These are phyloP conservation scores for Stenchaetothrips biformis DNA, from an alignment of 2,888 invertebrate genomes.

Conservation along the genomic window DNA sequence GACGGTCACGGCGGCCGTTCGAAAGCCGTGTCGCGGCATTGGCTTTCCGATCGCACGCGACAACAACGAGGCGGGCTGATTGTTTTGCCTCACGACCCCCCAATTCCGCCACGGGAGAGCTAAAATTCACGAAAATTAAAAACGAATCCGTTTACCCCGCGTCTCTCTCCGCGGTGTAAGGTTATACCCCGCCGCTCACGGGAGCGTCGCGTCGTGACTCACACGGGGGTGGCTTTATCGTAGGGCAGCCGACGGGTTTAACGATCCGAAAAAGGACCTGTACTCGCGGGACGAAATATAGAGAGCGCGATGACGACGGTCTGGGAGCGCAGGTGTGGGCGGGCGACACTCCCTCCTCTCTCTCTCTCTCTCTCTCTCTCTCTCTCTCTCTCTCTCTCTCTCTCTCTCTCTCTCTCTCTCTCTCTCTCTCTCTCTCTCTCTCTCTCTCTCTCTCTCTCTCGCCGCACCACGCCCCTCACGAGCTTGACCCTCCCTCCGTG, in stretches of 20 bases:
- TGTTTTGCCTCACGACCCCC: too few species aligned
- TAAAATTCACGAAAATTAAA: too few species aligned
- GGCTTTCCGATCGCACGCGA: too few species aligned
- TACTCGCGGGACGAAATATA: neutral
- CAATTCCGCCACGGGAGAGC: too few species aligned
- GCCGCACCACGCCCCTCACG: neutral
- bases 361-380: neutral
- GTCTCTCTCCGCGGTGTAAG: too few species aligned
- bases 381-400: neutral
- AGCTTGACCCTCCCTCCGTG: neutral
- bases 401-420: neutral
- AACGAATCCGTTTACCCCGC: too few species aligned
- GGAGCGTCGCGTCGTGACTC: too few species aligned
- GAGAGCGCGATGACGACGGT: neutral
- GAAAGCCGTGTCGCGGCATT: too few species aligned
- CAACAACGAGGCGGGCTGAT: too few species aligned
- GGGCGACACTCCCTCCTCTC: neutral
- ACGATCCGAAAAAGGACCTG: neutral
- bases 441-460: neutral
- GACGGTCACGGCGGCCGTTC: too few species aligned
- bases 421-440: neutral
- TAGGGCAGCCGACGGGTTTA: neutral
- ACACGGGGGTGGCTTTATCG: too few species aligned
- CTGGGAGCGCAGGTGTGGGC: neutral
- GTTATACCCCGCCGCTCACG: too few species aligned